phyloP scores from a whole-genome alignment of 2,888 invertebrate species.

The Parapristionchus giblindavisi region DNA sequence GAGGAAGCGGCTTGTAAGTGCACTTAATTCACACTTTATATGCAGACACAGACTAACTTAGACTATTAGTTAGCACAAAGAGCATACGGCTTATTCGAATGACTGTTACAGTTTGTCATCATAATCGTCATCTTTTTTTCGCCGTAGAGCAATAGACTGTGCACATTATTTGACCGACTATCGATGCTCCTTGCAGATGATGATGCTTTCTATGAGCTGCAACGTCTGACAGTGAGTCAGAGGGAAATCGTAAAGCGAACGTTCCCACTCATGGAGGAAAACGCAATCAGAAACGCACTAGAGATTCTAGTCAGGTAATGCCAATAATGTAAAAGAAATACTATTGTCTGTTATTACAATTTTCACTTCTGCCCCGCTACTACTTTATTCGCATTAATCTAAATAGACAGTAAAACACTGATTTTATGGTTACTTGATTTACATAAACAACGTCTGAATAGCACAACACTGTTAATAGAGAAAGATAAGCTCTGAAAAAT shows the following conservation, averaged over 20 bases:
- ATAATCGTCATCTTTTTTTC: no score
- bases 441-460: background rate
- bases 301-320: slow-evolving; percentile 55
- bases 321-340: background rate
- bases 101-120: no score
- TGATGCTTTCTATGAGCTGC: slow-evolving; percentile 49
- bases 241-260: slow-evolving; percentile 53
- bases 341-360: background rate
- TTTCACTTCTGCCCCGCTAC: background rate
- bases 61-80: no score
- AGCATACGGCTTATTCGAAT: no score
- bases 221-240: slow-evolving; percentile 51
- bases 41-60: no score
- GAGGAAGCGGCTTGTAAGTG: slow-evolving; percentile 8
- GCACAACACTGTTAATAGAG: no score
- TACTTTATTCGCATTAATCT: background rate
- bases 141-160: no score
- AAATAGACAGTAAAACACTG: background rate
- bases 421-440: background rate
- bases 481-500: no score
- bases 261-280: slow-evolving; percentile 50
- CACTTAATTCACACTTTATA: no score
- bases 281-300: slow-evolving; percentile 51
- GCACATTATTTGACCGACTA: no score
- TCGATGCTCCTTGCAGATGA: no score